Evolutionary conservation across 2,888 invertebrate species (phyloP), one percentile per base, ranked within the genome.

Genomic region (Drymonia ruficornis): DNA sequence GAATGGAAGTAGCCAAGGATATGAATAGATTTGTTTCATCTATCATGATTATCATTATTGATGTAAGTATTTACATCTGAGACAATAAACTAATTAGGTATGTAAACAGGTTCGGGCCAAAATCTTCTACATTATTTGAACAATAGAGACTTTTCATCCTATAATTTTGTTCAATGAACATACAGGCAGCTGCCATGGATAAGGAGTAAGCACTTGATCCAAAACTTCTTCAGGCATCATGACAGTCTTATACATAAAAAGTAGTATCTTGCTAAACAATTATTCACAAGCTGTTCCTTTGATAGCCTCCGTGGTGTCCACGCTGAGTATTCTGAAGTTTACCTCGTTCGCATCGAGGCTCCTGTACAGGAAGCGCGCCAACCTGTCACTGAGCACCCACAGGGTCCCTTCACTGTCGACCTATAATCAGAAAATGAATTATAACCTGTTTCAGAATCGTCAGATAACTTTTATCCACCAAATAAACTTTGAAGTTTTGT

Each of bases 351-450:
- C 91, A 76, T 96, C 94, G 51, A 97, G 84, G 9, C 89, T 89
- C 64, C 92, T 90, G 82, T 95, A 94, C 49, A 97, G 84, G 81
- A 96, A 97, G 9, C 93, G 90, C 0, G 97, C 96, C 93, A 97
- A 94, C 67, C 94, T 94, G 80, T 97, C 96, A 0, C 96, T 96
- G 2, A 97, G 92, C 13, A 97, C 93, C 96, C 97, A 97, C 11
- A 96, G 69, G 1, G 56, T 77, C 18, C 83, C 84, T 61, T 90
- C 89, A 23, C 81, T 77, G 66, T 95, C 95, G 50, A 95, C 88
- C 95, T 95, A 80, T 18, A 81, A 87, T 29, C 16, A 38, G 55
- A 57, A 38, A 50, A 42, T 7, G 31, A 49, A 42, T 9, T 36
- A 56, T 29, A 7, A 44, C n/a, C n/a, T n/a, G 13, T 2, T 11